Base-by-base conservation (phyloP, 1,140 invertebrate genomes). In the Drosophila pseudoobscura region DNA sequence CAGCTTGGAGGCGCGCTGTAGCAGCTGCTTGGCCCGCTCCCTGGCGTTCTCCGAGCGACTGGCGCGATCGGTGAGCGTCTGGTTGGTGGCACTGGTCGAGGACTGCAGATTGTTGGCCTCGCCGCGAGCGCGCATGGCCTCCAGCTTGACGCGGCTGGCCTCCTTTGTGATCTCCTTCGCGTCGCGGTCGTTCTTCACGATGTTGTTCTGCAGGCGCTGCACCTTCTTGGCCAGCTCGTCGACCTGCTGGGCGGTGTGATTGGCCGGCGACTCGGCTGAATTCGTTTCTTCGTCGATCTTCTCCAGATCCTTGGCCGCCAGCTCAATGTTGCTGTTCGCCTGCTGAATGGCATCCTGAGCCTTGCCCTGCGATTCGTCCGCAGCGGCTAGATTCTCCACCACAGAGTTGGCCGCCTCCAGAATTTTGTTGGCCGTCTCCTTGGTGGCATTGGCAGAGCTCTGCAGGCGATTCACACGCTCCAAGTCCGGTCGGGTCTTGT, bases 401-500 rank as follows among this genome's bases (percentile, higher is more conserved):
- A 94, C 93, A 63, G 93, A 92, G 74, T 93, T 94, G 29, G 94
- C 94, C 70, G 92, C 93, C 63, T 93, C 90, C 52, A 94, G 83
- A n/a, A 94, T 93, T 41, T 93, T 88, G 63, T 93, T 93, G 2
- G 94, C 94, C 45, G 83, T 91, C n/a, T 79, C 83, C 94, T 96
- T 97, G 2, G 96, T 95, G 22, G 91, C 84, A 71, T 97, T 96
- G 1, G 97, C 97, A 74, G 94, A 93, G 56, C 93, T 91, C 88
- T 98, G 97, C 0, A 99, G 92, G 6, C 92, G 79, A 75, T 96
- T 94, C 0, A 97, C 97, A 71, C 92, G 92, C 24, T 93, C 92
- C 49, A 98, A 92, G 92, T 98, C 96, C 31, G 94, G 94, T 53
- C 94, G 94, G 0, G 98, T 99, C 50, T 96, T 97, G 22, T 93